Base-by-base conservation (phyloP, 2,113 vertebrate species). In the Ardeotis arabs region DNA sequence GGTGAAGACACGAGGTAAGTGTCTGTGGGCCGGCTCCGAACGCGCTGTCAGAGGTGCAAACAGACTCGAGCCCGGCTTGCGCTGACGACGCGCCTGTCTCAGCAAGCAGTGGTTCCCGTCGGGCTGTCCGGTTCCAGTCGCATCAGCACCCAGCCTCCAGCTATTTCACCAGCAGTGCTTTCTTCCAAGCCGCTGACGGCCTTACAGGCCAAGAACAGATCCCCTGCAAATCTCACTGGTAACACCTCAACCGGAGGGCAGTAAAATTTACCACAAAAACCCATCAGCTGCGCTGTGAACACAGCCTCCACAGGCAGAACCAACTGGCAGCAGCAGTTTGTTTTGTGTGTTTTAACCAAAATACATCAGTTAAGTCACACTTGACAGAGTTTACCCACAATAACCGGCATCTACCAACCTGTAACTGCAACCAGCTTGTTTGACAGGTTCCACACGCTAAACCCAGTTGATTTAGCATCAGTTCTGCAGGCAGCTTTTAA, bases 1-100 rank as follows among this genome's bases (percentile, higher is more conserved):
- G 19, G 56, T 8, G n/a, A 22, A 9, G 37, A 29, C 2, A 2
- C 0, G 6, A 72, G 50, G 50, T 8, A 5, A 44, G 31, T 0
- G 9, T 31, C 41, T 35, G 28, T 5, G 35, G 19, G 44, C 15
- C 3, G 5, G 44, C 73, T 55, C 47, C 5, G n/a, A 35, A 55
- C 20, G 8, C 1, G 8, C 56, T 15, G 62, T 37, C 59, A 20
- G 52, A 53, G 10, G 3, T 2, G 37, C 63, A 84, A 39, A 50
- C 1, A 4, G 37, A 18, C 35, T 33, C 0, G 0, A 14, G 18
- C 4, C 18, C 0, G 0, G 11, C 16, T 29, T 10, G 27, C 4
- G 7, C 56, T 41, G 35, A 41, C 1, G 1, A 37, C 0, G 0
- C 4, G 10, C 19, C 22, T 14, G 17, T n/a, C 70, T 25, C 50